These are phyloP conservation scores for Echeneis naucrates DNA, from an alignment of 2,797 vertebrate genomes.

Conservation along the genomic window DNA sequence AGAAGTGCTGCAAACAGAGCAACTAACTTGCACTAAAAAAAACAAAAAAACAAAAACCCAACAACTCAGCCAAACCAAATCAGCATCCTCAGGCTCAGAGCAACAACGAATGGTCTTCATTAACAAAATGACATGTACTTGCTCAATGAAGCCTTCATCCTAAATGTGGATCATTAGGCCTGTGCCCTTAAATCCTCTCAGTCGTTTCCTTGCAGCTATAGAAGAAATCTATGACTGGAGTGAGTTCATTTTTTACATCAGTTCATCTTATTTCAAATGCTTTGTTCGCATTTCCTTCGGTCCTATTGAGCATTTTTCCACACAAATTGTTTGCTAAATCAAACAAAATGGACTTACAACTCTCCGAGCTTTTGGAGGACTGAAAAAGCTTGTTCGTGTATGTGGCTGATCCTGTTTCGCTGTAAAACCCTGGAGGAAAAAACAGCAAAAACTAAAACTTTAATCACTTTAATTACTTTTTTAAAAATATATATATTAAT, in stretches of 20 bases:
- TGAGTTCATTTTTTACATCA: too few species aligned
- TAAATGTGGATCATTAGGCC: conserved; percentile 15
- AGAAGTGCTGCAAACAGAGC: background rate
- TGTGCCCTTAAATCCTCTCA: background rate
- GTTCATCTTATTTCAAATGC: too few species aligned
- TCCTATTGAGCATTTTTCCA: fast-evolving
- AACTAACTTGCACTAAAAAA: background rate
- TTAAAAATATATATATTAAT: conserved; percentile 8
- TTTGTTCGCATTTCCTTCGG: too few species aligned
- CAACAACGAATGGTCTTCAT: conserved; percentile 17
- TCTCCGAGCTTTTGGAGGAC: conserved; percentile 91
- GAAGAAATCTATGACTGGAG: conserved; percentile 7
- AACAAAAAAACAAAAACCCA: too few species aligned
- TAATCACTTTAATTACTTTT: background rate
- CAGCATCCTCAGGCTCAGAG: background rate
- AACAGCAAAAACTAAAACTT: conserved; percentile 1
- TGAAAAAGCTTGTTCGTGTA: conserved; percentile 91
- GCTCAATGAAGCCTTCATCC: conserved; percentile 7
- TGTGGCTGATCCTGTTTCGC: conserved; percentile 89
- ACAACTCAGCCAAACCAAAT: conserved; percentile 12
- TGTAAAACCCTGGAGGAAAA: conserved; percentile 89
- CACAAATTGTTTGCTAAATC: background rate
- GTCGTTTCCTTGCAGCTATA: background rate
- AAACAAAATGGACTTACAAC: conserved; percentile 88
- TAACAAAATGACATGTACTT: conserved; percentile 12